Base-by-base conservation (phyloP, 2,888 invertebrate species). In the Thelaira solivaga region DNA sequence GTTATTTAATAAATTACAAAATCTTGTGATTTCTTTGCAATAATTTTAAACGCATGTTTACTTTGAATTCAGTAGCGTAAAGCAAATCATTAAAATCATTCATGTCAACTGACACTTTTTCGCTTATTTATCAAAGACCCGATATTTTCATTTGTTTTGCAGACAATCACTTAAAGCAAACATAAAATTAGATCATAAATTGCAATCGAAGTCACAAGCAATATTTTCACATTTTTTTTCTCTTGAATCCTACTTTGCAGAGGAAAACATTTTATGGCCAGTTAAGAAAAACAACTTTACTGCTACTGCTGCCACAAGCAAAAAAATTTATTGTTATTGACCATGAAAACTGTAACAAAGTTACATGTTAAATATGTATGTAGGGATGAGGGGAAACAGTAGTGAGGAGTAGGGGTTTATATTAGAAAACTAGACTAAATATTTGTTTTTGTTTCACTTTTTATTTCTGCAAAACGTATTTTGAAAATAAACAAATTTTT, bases 271-370 rank as follows among this genome's bases (percentile, higher is more conserved):
- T 49, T 34, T 49, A 22, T 65, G 64, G 47, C 31, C 64, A 64
- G 24, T 51, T 11, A 31, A 36, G 34, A 26, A 29, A 29, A 20
- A 36, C n/a, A 55, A 55, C 31, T 11, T 11, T 7, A 43, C 2
- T 16, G 4, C 13, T 18, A 22, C 16, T 62, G 45, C 20, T 16
- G 29, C 41, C 26, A 20, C n/a, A n/a, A n/a, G n/a, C n/a, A n/a
- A n/a, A n/a, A n/a, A n/a, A 59, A 49, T 51, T 31, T 49, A 51
- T 51, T 22, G 45, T 53, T 61, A 47, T 45, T 68, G 67, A 53
- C 53, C 67, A 61, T 74, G 74, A 74, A 74, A 74, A 67, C 24
- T 67, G 51, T 68, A 68, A 61, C 74, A 74, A 45, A 61, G 45
- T 67, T 74, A 61, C 45, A 51, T 36, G 49, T 16, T 47, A 18